Percentiles rank a stretch among this genome's conserved stretches.
phyloP scores from a whole-genome alignment of 2,888 invertebrate genomes.

The Monopis laevigella region DNA sequence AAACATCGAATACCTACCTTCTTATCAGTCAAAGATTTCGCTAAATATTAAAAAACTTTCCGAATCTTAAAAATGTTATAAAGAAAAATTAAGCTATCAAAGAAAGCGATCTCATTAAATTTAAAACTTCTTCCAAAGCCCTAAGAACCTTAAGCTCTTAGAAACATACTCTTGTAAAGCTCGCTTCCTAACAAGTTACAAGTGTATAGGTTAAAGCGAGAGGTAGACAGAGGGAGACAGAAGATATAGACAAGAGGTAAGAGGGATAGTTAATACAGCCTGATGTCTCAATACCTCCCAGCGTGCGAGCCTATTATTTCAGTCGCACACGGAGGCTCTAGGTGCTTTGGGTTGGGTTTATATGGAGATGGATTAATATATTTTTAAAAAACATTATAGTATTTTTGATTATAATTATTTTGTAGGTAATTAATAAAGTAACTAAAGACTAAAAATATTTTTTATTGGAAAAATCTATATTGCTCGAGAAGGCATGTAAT shows the following conservation, averaged over 20 bases:
- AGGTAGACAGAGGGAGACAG: neutral
- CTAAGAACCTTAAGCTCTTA: too few relatives aligned
- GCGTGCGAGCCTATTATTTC: conserved; percentile 64
- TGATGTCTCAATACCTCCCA: conserved; percentile 70
- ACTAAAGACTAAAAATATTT: too few relatives aligned
- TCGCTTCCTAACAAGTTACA: neutral
- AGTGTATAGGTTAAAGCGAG: neutral
- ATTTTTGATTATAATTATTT: neutral
- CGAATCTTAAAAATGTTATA: too few relatives aligned
- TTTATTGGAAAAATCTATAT: too few relatives aligned
- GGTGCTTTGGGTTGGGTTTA: conserved; percentile 10
- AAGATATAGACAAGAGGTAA: neutral
- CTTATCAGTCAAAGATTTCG: too few relatives aligned
- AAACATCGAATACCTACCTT: too few relatives aligned
- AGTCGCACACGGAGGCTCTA: conserved; percentile 49
- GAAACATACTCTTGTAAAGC: neutral
- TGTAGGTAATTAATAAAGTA: neutral
- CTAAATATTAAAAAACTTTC: too few relatives aligned
- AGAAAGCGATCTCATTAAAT: too few relatives aligned
- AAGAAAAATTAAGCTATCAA: too few relatives aligned
- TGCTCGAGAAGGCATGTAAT: too few relatives aligned
- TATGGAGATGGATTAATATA: conserved; percentile 40
- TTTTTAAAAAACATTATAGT: too few relatives aligned
- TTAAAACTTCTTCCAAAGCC: too few relatives aligned
- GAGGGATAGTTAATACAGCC: conserved; percentile 20